Percentiles rank a stretch among this genome's conserved stretches.
Evolutionary conservation across 2,888 invertebrate genomes (phyloP).

Genomic region (Teinopalpus imperialis): DNA sequence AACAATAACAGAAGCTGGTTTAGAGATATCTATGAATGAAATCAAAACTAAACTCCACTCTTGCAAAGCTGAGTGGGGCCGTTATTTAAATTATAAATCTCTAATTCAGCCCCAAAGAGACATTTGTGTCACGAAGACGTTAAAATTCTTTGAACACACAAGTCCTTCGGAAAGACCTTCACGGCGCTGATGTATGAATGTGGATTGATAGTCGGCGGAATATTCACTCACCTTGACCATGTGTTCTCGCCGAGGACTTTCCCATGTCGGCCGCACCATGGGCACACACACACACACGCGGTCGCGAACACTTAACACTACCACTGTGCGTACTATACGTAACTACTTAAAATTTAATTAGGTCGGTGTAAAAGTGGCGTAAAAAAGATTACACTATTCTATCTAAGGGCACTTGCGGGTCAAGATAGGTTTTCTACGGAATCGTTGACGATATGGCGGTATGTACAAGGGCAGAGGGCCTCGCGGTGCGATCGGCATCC

Average conservation of each 20-base stretch:
- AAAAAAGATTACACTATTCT: conserved; percentile 76
- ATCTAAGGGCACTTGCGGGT: conserved; percentile 77
- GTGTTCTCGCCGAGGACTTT: conserved; percentile 82
- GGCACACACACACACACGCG: conserved; percentile 72
- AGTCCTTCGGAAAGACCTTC: no score
- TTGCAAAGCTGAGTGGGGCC: no score
- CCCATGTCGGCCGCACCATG: conserved; percentile 82
- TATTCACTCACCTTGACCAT: conserved; percentile 77
- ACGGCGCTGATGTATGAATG: conserved; percentile 8
- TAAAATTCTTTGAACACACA: no score
- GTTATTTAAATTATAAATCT: no score
- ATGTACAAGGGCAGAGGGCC: conserved; percentile 75
- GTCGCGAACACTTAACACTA: conserved; percentile 68
- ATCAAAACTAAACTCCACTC: no score
- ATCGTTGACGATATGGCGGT: conserved; percentile 70
- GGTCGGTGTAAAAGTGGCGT: conserved; percentile 79
- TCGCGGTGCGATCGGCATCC: conserved; percentile 81
- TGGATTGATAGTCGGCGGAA: conserved; percentile 6
- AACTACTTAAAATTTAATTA: conserved; percentile 65
- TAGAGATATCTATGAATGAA: no score
- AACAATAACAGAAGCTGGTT: no score
- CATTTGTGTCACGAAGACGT: no score
- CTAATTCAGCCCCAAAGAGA: no score
- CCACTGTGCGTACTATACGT: conserved; percentile 57
- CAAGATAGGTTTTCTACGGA: conserved; percentile 71